phyloP scores from a whole-genome alignment of 2,113 vertebrate species.

The Parotia lawesii region DNA sequence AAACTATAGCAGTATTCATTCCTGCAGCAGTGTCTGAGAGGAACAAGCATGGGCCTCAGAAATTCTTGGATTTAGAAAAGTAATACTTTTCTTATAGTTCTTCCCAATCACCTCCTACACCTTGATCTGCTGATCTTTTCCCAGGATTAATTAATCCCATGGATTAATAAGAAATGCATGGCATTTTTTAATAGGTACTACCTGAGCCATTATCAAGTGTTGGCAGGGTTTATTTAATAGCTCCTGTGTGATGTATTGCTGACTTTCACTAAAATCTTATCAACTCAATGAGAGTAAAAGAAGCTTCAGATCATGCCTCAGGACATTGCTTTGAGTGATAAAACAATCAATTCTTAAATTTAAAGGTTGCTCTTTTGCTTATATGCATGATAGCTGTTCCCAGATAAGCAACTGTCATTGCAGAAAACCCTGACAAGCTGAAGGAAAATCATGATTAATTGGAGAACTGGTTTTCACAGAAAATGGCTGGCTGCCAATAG shows the following conservation, averaged over 20 bases:
- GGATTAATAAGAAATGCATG: neutral
- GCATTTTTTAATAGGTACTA: neutral
- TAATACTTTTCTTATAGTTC: neutral
- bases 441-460: constrained; percentile 4
- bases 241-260: neutral
- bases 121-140: neutral
- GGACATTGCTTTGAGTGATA: neutral
- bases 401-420: constrained; percentile 19
- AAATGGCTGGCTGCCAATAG: constrained; percentile 18
- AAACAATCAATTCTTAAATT: neutral
- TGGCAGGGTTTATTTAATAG: neutral
- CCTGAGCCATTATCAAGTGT: neutral
- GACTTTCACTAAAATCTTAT: neutral
- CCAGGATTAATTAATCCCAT: neutral
- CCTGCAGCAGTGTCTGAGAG: constrained; percentile 12
- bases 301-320: neutral
- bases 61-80: neutral
- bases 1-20: constrained; percentile 66
- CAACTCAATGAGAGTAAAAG: neutral
- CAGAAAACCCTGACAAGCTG: neutral
- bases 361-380: neutral
- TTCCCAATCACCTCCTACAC: neutral
- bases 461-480: constrained; percentile 11
- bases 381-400: neutral
- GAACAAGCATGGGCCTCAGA: neutral